Percentiles rank a stretch among this genome's conserved stretches.
Evolutionary conservation across 1,140 invertebrate species (phyloP).

Genomic region (Zaprionus ornatus): DNA sequence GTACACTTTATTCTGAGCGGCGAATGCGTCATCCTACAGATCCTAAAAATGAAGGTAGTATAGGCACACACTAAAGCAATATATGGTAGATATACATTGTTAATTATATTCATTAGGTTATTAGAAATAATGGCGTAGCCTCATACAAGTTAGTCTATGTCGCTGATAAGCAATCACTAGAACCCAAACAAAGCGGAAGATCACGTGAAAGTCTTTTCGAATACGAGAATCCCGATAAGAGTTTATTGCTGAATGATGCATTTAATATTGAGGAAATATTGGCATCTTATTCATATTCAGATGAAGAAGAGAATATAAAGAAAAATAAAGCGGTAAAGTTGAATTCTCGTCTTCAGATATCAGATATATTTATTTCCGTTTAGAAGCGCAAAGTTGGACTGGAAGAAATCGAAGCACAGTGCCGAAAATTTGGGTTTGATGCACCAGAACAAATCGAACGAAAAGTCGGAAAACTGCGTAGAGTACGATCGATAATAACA

Average conservation of each 20-base stretch:
- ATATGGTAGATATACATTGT: not conserved
- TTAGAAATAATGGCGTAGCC: constrained; percentile 1
- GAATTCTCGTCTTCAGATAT: not conserved
- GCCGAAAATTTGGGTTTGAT: not conserved
- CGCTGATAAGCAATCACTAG: not conserved
- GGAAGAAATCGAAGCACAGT: constrained; percentile 35
- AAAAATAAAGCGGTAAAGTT: constrained; percentile 13
- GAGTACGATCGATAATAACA: too few relatives aligned
- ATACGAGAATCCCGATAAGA: not conserved
- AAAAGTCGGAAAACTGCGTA: not conserved
- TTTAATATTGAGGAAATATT: constrained; percentile 27
- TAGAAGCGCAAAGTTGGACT: constrained; percentile 58
- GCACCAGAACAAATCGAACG: not conserved
- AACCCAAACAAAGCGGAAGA: not conserved
- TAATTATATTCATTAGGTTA: constrained; percentile 10
- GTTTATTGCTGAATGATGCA: not conserved
- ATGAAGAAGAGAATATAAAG: constrained; percentile 10
- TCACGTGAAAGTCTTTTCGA: not conserved
- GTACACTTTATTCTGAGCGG: constrained; percentile 79
- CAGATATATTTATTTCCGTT: not conserved
- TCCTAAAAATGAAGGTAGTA: constrained; percentile 68
- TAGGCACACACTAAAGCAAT: not conserved
- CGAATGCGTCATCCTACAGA: constrained; percentile 77
- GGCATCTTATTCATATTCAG: constrained; percentile 21
- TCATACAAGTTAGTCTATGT: constrained; percentile 13